These are phyloP conservation scores for Amblyopsis rosae DNA, from an alignment of 2,113 vertebrate genomes.

Conservation along the genomic window DNA sequence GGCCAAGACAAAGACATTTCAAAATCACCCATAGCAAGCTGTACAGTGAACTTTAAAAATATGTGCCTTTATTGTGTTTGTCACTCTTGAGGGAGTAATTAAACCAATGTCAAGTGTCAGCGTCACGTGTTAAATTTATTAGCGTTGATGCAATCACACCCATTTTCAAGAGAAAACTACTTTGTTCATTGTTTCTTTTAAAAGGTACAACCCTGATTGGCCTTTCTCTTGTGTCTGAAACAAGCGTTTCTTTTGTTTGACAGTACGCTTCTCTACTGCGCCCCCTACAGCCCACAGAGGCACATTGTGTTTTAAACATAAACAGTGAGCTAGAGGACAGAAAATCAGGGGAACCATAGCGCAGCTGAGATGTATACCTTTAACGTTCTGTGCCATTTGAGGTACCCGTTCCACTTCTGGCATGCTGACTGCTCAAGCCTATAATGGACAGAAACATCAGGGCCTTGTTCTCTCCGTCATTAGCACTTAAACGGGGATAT, in stretches of 20 bases:
- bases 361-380: no score
- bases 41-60: no score
- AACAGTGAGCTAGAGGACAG: no score
- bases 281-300: no score
- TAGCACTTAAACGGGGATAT: slow-evolving; percentile 56
- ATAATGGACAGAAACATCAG: slow-evolving; percentile 14
- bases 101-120: slow-evolving; percentile 42
- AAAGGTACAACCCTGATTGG: not conserved
- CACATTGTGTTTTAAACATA: no score
- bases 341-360: no score
- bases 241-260: slow-evolving; percentile 32
- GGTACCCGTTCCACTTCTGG: not conserved
- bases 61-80: slow-evolving; percentile 5
- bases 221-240: slow-evolving; percentile 1
- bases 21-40: no score
- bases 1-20: not conserved
- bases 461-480: slow-evolving; percentile 6
- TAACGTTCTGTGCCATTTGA: no score
- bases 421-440: slow-evolving; percentile 20
- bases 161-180: not conserved
- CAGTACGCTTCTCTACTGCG: no score
- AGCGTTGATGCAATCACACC: slow-evolving; percentile 18
- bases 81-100: slow-evolving; percentile 21
- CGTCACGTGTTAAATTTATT: slow-evolving; percentile 38
- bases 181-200: no score